phyloP scores from a whole-genome alignment of 2,113 vertebrate species.

The Pachycephala philippinensis region DNA sequence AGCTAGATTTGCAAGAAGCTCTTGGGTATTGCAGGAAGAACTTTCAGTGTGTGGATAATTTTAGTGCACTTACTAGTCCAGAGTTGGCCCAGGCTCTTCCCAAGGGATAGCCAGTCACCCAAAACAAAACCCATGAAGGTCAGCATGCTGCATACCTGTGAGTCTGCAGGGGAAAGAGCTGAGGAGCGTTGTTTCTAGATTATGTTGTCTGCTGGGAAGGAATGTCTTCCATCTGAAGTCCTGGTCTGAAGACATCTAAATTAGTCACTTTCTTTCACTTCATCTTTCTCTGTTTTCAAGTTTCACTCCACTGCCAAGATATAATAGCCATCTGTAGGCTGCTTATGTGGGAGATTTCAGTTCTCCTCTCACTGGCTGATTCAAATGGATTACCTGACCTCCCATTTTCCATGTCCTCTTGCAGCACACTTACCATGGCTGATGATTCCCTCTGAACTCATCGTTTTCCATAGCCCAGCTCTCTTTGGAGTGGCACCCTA shows the following conservation, averaged over 20 bases:
- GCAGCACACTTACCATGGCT: not conserved
- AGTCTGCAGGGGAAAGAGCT: not conserved
- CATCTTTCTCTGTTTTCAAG: not conserved
- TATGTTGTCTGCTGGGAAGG: not conserved
- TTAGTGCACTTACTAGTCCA: not conserved
- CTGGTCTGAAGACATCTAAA: not conserved
- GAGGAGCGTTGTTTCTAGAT: not conserved
- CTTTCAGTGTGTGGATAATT: not conserved
- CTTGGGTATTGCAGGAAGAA: not conserved
- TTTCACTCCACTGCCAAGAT: not conserved
- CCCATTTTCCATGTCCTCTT: not conserved
- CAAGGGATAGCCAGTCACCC: not conserved
- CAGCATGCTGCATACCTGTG: not conserved
- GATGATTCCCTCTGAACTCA: not conserved
- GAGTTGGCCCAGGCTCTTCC: not conserved
- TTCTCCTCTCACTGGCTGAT: not conserved
- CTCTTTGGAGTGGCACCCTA: not conserved
- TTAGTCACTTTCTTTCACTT: not conserved
- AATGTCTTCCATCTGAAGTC: not conserved
- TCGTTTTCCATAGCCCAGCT: accelerated
- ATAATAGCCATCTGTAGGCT: not conserved
- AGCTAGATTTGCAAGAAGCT: not conserved
- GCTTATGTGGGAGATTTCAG: not conserved
- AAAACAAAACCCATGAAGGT: not conserved
- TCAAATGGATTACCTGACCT: not conserved